Conservation (phyloP, 1,140 invertebrate species). For the Ruditapes philippinarum region DNA sequence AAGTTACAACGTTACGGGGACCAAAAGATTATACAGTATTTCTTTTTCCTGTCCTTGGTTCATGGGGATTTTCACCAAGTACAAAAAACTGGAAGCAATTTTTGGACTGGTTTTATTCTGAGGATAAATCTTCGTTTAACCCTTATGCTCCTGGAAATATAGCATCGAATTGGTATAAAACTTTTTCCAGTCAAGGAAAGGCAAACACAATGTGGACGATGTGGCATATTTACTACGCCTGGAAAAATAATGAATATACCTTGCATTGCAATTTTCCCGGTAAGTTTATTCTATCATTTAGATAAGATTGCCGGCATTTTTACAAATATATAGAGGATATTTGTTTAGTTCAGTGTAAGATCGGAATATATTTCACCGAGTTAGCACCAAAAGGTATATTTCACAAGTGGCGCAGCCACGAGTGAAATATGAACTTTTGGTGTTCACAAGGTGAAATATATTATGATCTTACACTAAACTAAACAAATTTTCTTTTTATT, state of each 20-base stretch:
- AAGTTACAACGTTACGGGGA: background rate
- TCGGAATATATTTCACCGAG: too few species aligned
- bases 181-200: conserved; percentile 52
- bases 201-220: conserved; percentile 77
- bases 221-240: conserved; percentile 77
- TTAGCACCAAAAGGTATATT: too few species aligned
- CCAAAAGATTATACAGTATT: conserved; percentile 20
- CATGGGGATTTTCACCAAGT: conserved; percentile 80
- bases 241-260: conserved; percentile 60
- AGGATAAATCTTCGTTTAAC: conserved; percentile 62
- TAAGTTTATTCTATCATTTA: too few species aligned
- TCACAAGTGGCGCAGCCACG: too few species aligned
- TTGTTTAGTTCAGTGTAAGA: too few species aligned
- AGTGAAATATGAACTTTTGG: too few species aligned
- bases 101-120: conserved; percentile 73
- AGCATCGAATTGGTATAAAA: conserved; percentile 72
- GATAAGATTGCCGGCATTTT: too few species aligned
- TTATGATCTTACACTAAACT: too few species aligned
- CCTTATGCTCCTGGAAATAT: conserved; percentile 74
- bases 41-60: conserved; percentile 65
- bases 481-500: too few species aligned
- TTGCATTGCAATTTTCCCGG: conserved; percentile 48
- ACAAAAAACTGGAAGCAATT: conserved; percentile 73
- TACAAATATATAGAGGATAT: too few species aligned
- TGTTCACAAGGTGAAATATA: too few species aligned